Evolutionary conservation across 2,113 vertebrate genomes (phyloP).

Genomic region (Athene cunicularia): DNA sequence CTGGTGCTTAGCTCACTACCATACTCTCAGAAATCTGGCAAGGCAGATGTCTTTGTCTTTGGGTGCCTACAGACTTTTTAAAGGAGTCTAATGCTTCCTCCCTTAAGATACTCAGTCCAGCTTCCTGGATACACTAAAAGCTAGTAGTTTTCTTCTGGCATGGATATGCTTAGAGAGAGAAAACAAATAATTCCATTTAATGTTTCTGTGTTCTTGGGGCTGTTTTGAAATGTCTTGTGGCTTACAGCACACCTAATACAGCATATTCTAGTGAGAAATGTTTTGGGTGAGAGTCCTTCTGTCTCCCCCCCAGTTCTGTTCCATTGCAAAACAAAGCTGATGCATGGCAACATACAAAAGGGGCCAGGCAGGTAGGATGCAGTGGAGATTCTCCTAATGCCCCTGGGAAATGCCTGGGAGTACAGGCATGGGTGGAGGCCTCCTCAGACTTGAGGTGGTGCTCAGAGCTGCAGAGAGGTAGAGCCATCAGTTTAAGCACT

Average conservation of each 20-base stretch:
- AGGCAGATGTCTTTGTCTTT: background rate
- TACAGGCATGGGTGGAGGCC: background rate
- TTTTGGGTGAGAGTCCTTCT: background rate
- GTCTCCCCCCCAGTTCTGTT: fast-evolving
- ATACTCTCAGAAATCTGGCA: background rate
- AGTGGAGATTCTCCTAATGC: fast-evolving
- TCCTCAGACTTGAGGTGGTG: background rate
- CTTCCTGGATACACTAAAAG: background rate
- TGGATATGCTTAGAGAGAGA: background rate
- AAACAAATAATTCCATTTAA: background rate
- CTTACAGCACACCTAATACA: background rate
- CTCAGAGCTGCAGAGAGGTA: background rate
- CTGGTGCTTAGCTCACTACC: background rate
- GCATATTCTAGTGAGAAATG: background rate
- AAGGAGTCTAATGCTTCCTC: background rate
- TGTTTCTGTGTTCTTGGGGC: background rate
- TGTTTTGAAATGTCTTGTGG: background rate
- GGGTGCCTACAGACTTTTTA: background rate
- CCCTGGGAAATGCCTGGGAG: background rate
- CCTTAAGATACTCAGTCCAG: background rate
- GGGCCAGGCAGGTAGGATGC: background rate
- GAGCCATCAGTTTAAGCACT: background rate
- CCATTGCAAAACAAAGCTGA: background rate
- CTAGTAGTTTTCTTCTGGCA: background rate
- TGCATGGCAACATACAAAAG: background rate